phyloP scores from a whole-genome alignment of 2,888 invertebrate genomes.

The Phymatocera aterrima region DNA sequence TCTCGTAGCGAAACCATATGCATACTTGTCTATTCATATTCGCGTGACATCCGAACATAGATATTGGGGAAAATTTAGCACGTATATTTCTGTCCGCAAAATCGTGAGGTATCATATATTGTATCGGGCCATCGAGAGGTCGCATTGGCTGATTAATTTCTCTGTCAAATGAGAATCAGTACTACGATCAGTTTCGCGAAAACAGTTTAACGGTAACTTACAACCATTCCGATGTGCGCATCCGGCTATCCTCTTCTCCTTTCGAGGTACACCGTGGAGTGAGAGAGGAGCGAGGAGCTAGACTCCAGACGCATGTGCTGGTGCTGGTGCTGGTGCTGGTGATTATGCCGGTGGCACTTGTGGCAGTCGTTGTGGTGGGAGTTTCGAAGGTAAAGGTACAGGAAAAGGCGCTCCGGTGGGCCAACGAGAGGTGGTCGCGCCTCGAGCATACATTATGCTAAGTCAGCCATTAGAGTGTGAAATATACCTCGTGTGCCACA shows the following conservation, averaged over 20 bases:
- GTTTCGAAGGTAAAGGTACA: conserved; percentile 46
- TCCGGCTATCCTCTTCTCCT: not conserved
- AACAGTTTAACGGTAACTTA: conserved; percentile 37
- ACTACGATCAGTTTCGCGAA: conserved; percentile 14
- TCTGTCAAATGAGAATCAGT: not conserved
- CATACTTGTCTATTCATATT: too few relatives aligned
- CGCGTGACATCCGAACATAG: too few relatives aligned
- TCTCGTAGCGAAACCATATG: not conserved
- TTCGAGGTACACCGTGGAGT: not conserved
- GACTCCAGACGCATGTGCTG: not conserved
- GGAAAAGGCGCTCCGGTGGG: conserved; percentile 40
- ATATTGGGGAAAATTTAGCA: too few relatives aligned
- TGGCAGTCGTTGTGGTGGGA: conserved; percentile 37
- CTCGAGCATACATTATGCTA: conserved; percentile 67
- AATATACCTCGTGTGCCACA: conserved; percentile 69
- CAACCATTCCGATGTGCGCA: not conserved
- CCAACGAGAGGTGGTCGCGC: conserved; percentile 56
- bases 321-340: not conserved
- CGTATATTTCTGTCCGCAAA: too few relatives aligned
- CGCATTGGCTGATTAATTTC: not conserved
- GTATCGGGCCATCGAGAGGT: not conserved
- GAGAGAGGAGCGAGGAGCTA: too few relatives aligned
- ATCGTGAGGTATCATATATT: too few relatives aligned
- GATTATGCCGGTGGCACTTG: conserved; percentile 27
- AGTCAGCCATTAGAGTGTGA: conserved; percentile 69